A percentile compares a stretch with the other conserved stretches of the same genome.
phyloP scores from a whole-genome alignment of 1,140 invertebrate genomes.

The Leptinotarsa undecemlineata region DNA sequence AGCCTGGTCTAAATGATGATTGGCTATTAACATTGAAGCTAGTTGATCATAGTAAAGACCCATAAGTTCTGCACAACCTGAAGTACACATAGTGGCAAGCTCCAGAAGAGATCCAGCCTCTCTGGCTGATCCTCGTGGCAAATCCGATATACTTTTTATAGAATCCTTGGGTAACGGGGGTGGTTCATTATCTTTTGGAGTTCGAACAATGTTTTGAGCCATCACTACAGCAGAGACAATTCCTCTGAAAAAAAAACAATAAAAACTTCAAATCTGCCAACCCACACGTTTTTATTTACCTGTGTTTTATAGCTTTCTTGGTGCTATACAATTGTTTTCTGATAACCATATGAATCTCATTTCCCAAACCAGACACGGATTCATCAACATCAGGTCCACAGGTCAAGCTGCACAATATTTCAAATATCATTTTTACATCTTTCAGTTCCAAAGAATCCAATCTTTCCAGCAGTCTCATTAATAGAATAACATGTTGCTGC shows the following conservation, averaged over 20 bases:
- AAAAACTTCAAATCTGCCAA: not conserved
- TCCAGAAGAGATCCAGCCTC: constrained; percentile 53
- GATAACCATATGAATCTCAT: constrained; percentile 65
- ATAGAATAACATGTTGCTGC: constrained; percentile 53
- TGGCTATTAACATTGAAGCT: constrained; percentile 60
- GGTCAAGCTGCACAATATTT: constrained; percentile 60
- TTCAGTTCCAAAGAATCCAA: constrained; percentile 61
- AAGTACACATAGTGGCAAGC: constrained; percentile 49
- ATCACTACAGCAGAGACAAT: constrained; percentile 57
- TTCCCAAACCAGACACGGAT: constrained; percentile 58
- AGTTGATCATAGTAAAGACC: constrained; percentile 77
- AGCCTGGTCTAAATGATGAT: constrained; percentile 59
- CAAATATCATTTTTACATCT: constrained; percentile 61
- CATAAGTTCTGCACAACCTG: constrained; percentile 58
- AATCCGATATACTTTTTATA: constrained; percentile 15
- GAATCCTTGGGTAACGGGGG: not conserved
- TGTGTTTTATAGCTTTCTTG: constrained; percentile 54
- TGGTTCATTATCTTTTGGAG: not conserved
- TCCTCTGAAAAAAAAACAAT: constrained; percentile 39
- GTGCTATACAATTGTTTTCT: constrained; percentile 65
- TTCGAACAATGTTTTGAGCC: constrained; percentile 53
- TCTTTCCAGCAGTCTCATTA: constrained; percentile 63
- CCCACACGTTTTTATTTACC: constrained; percentile 24
- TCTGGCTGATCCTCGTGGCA: constrained; percentile 47
- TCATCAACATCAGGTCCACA: constrained; percentile 57